Conservation (phyloP, 37 sponge, comb jelly and placozoan genomes). For the Cliona cf. orientalis region DNA sequence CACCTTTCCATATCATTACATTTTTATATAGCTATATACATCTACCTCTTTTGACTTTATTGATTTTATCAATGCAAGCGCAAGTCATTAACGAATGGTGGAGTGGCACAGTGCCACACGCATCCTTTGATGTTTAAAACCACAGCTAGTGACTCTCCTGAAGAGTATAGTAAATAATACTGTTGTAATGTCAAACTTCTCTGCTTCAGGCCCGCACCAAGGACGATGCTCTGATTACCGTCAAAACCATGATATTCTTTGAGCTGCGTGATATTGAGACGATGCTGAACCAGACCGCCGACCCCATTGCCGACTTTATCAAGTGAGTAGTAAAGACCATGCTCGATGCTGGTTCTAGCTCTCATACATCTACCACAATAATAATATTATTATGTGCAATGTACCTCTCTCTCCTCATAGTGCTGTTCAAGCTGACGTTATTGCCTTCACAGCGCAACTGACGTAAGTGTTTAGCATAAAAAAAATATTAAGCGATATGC, state of each 20-base stretch:
- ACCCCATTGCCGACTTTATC: constrained; percentile 91
- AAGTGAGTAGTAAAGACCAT: constrained; percentile 69
- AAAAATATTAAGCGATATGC: too few relatives aligned
- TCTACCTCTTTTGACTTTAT: too few relatives aligned
- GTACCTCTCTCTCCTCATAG: constrained; percentile 24
- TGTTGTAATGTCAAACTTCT: too few relatives aligned
- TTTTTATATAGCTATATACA: neutral
- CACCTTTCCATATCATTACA: neutral
- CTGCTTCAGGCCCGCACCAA: constrained; percentile 82
- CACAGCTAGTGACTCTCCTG: too few relatives aligned
- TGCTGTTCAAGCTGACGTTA: constrained; percentile 82
- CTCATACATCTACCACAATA: too few relatives aligned
- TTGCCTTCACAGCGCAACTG: constrained; percentile 86
- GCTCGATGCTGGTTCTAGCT: too few relatives aligned
- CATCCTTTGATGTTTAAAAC: too few relatives aligned
- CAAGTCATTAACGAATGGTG: too few relatives aligned
- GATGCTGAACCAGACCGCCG: constrained; percentile 86
- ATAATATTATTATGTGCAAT: too few relatives aligned
- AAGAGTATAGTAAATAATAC: too few relatives aligned
- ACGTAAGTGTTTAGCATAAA: constrained; percentile 40
- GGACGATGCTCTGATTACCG: constrained; percentile 89
- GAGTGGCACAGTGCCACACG: too few relatives aligned
- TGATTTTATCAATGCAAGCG: too few relatives aligned
- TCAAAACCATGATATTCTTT: constrained; percentile 92
- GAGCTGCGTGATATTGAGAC: constrained; percentile 80